Conservation (phyloP, 2,888 invertebrate species). For the Alloplasta piceator region DNA sequence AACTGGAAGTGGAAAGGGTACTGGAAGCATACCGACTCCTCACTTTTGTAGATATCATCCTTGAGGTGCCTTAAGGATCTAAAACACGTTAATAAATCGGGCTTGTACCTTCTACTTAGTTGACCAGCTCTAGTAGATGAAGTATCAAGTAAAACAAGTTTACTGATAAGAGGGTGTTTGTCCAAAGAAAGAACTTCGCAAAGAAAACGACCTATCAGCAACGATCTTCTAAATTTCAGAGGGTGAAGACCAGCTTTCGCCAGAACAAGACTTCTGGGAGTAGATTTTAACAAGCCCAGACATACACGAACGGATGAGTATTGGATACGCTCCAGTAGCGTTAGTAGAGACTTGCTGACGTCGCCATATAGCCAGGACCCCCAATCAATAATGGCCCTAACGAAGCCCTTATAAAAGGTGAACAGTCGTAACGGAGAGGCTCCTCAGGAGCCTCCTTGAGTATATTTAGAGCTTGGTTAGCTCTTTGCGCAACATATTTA, state of each 20-base stretch:
- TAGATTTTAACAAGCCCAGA: slow-evolving; percentile 37
- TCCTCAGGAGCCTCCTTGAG: slow-evolving; percentile 22
- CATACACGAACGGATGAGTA: slow-evolving; percentile 23
- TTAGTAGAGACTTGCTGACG: not conserved
- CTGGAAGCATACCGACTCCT: too few species aligned
- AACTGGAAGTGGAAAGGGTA: too few species aligned
- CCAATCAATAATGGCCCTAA: slow-evolving; percentile 36
- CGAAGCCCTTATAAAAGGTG: slow-evolving; percentile 19
- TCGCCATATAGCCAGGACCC: slow-evolving; percentile 27
- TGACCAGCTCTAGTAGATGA: too few species aligned
- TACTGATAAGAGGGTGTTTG: too few species aligned
- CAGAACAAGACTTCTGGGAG: slow-evolving; percentile 28
- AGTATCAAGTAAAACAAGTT: too few species aligned
- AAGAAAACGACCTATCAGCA: too few species aligned
- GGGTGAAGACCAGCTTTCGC: slow-evolving; percentile 37
- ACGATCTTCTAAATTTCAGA: not conserved
- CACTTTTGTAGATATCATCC: too few species aligned
- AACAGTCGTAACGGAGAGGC: not conserved
- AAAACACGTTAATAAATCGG: too few species aligned
- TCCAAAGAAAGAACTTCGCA: too few species aligned
- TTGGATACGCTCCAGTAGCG: slow-evolving; percentile 12
- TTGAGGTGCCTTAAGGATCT: too few species aligned
- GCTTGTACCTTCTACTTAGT: too few species aligned
- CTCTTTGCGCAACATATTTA: slow-evolving; percentile 1
- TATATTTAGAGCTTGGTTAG: not conserved